Evolutionary conservation across 2,888 invertebrate species (phyloP).

Genomic region (Prosapia bicincta): DNA sequence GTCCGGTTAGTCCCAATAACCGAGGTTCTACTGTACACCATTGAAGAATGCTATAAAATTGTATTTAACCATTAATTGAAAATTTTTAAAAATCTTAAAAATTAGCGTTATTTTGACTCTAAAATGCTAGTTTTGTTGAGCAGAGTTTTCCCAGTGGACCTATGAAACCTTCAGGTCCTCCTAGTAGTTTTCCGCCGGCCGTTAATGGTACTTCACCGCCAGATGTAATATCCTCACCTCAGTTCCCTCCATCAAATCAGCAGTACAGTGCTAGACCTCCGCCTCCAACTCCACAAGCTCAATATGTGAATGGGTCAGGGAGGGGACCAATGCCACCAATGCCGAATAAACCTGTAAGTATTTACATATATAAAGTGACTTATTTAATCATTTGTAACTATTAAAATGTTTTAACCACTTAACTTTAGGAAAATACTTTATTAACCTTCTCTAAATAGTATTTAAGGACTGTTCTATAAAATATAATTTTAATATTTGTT

Average conservation of each 20-base stretch:
- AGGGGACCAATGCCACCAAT: slow-evolving; percentile 33
- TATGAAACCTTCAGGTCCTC: slow-evolving; percentile 15
- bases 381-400: no score
- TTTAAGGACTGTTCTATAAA: no score
- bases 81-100: no score
- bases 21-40: neutral
- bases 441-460: no score
- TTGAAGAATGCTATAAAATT: neutral
- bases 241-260: neutral
- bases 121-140: no score
- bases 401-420: no score
- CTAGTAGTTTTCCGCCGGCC: slow-evolving; percentile 31
- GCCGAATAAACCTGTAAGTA: neutral
- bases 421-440: no score
- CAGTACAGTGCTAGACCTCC: neutral
- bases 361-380: no score
- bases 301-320: slow-evolving; percentile 18
- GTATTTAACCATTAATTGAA: no score
- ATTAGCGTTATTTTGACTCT: no score
- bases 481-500: no score
- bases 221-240: slow-evolving; percentile 8
- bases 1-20: no score
- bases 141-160: slow-evolving; percentile 19
- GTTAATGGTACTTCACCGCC: slow-evolving; percentile 31
- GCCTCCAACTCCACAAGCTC: neutral